Base-by-base conservation (phyloP, 2,888 invertebrate species). In the Morpho deidamia region DNA sequence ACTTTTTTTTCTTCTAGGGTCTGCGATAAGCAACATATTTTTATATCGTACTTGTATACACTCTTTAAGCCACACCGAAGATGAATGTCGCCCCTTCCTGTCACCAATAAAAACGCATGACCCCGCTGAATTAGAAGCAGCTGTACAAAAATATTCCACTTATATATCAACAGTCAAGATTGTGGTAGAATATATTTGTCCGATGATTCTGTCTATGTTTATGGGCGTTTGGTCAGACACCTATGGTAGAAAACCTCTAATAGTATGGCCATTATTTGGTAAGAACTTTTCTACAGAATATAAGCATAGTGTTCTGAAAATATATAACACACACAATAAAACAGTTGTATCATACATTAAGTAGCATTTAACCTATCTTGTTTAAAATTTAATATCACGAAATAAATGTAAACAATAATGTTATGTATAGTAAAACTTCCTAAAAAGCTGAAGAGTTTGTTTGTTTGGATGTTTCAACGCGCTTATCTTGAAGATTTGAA, bases 211-310 rank as follows among this genome's bases (percentile, higher is more conserved):
- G 7, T 93, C 94, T 44, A 83, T 95, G 47, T 95, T 95, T 70
- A 74, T 95, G 58, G 96, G 95, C 3, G 94, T 95, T 0, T 96
- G 95, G 95, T 95, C 95, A 44, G 95, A 96, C 71, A 93, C 91
- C 59, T 92, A 94, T 79, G 96, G 96, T 33, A 89, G 95, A 45
- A 93, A 93, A 70, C 94, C 95, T 5, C 81, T 95, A 45, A 69
- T 96, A 42, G 72, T 94, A 7, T 83, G 92, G 63, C 91, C 94
- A 4, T 83, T 93, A 56, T 72, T 90, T 60, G 93, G 94, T 92
- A 74, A 82, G 80, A 69, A 39, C n/a, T 39, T 14, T 54, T 23
- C 11, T 42, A 5, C 23, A 23, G n/a, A n/a, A n/a, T n/a, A n/a
- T n/a, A n/a, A n/a, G n/a, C n/a, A n/a, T n/a, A n/a, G n/a, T n/a